Percentiles rank a stretch among this genome's conserved stretches.
These are phyloP conservation scores for Cataglyphis altisquamis DNA, from an alignment of 2,888 invertebrate genomes.

Conservation along the genomic window DNA sequence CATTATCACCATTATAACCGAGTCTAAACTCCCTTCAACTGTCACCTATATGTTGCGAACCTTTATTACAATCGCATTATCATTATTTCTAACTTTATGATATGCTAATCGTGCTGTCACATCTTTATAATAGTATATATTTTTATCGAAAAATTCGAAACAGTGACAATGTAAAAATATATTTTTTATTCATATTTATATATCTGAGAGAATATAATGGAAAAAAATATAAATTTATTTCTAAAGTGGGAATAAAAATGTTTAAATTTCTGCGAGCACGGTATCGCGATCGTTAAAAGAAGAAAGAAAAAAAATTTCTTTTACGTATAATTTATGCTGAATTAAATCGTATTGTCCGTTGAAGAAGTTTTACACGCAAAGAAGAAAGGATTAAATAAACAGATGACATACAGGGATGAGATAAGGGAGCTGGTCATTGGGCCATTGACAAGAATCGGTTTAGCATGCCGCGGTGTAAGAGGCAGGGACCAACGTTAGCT, in stretches of 20 bases:
- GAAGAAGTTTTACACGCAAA: background rate
- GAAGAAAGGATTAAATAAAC: slow-evolving; percentile 33
- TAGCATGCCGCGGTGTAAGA: slow-evolving; percentile 70
- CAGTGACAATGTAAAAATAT: background rate
- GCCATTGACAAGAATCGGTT: slow-evolving; percentile 73
- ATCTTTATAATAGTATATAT: background rate
- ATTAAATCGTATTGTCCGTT: background rate
- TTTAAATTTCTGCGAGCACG: background rate
- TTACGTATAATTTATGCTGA: background rate
- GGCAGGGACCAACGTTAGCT: slow-evolving; percentile 78
- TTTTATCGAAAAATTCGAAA: background rate
- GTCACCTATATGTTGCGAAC: slow-evolving; percentile 45
- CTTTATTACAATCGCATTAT: background rate
- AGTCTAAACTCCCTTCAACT: slow-evolving; percentile 58
- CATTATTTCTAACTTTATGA: background rate
- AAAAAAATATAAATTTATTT: slow-evolving; percentile 2
- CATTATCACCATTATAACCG: slow-evolving; percentile 58
- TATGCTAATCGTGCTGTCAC: background rate
- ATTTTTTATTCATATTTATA: background rate
- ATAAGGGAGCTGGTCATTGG: slow-evolving; percentile 62
- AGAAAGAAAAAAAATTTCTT: background rate
- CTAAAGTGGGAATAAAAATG: too few relatives aligned
- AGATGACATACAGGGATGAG: slow-evolving; percentile 45
- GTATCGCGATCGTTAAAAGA: background rate
- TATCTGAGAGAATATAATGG: background rate